Conservation (phyloP, 2,797 vertebrate genomes). For the Pempheris klunzingeri region DNA sequence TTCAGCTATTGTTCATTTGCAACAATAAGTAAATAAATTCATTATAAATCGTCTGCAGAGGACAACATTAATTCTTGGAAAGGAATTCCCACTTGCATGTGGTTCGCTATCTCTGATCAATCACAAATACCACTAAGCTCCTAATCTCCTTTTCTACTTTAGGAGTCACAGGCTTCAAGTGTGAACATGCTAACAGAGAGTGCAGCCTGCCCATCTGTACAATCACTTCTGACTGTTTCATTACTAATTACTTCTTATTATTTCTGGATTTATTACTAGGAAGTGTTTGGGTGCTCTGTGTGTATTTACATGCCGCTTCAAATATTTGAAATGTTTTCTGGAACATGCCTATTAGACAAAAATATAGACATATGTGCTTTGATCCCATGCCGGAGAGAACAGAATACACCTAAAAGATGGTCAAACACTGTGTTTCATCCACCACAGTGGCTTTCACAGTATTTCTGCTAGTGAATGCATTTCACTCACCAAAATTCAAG, state of each 20-base stretch:
- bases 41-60: background rate
- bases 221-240: background rate
- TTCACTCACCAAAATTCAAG: background rate
- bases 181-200: background rate
- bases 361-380: no score
- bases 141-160: constrained; percentile 79
- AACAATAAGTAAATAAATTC: background rate
- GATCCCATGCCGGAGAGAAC: background rate
- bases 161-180: constrained; percentile 46
- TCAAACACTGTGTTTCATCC: background rate
- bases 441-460: background rate
- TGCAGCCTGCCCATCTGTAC: background rate
- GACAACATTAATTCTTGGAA: background rate
- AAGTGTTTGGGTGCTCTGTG: no score
- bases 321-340: no score
- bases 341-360: no score
- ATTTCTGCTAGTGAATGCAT: background rate
- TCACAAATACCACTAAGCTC: constrained; percentile 70
- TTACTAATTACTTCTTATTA: no score
- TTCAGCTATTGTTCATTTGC: background rate
- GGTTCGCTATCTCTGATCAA: constrained; percentile 33
- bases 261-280: no score
- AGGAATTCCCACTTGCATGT: constrained; percentile 14
- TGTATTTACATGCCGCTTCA: no score
- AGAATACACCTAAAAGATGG: background rate